Evolutionary conservation across 2,113 vertebrate species (phyloP).

Genomic region (Brienomyrus brachyistius): DNA sequence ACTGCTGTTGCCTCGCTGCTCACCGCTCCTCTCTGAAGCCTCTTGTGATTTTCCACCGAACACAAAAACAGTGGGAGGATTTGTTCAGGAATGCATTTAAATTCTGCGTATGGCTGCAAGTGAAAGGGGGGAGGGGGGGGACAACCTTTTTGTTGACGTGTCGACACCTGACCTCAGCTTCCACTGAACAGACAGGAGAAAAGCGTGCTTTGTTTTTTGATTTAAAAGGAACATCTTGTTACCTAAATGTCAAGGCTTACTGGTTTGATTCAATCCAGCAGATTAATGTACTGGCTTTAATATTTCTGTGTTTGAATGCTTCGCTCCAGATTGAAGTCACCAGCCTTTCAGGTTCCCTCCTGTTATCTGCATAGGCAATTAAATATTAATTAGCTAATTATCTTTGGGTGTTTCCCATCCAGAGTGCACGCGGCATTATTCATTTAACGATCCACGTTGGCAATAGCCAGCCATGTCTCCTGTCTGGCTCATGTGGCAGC

Average conservation of each 20-base stretch:
- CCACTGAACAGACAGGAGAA: background rate
- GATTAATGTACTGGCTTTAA: background rate
- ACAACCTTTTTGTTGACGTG: background rate
- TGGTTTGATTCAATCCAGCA: background rate
- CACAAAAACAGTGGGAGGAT: constrained; percentile 9
- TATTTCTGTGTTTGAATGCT: background rate
- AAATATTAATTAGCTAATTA: background rate
- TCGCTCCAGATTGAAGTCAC: background rate
- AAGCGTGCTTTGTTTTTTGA: background rate
- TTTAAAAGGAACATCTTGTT: constrained; percentile 6
- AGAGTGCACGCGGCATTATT: background rate
- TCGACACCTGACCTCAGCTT: background rate
- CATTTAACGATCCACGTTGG: background rate
- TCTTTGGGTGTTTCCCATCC: background rate
- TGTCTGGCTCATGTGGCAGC: background rate
- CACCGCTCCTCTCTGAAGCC: background rate
- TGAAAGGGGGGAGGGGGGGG: background rate
- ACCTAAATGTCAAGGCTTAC: background rate
- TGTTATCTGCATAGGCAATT: background rate
- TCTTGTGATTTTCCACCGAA: background rate
- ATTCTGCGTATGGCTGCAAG: constrained; percentile 1
- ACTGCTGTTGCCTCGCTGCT: background rate
- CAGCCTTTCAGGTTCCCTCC: background rate
- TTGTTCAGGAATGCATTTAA: constrained; percentile 8
- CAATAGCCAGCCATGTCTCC: background rate